Evolutionary conservation across 2,113 vertebrate species (phyloP).

Genomic region (Ctenodactylus gundi): DNA sequence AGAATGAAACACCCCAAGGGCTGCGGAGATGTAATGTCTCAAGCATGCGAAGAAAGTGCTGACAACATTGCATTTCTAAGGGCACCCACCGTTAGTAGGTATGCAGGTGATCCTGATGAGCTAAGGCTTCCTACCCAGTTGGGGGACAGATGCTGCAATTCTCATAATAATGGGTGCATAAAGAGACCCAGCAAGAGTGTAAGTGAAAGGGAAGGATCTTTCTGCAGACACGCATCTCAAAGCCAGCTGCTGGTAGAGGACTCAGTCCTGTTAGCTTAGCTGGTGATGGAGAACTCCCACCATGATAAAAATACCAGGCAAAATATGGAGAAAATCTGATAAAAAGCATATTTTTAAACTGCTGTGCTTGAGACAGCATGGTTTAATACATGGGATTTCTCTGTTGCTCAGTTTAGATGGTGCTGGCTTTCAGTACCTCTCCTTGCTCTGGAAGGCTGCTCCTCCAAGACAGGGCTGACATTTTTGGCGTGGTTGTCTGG

Average conservation of each 20-base stretch:
- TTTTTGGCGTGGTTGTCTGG: conserved; percentile 72
- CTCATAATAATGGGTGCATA: conserved; percentile 50
- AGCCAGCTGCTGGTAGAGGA: conserved; percentile 55
- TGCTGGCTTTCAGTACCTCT: conserved; percentile 47
- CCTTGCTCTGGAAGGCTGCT: conserved; percentile 26
- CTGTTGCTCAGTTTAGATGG: conserved; percentile 44
- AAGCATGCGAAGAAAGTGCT: conserved; percentile 61
- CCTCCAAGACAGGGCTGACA: conserved; percentile 57
- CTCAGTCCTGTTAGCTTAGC: conserved; percentile 69
- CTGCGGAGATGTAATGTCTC: conserved; percentile 57
- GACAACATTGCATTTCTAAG: conserved; percentile 56
- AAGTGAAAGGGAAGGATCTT: conserved; percentile 35
- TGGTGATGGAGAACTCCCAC: conserved; percentile 63
- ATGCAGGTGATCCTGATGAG: conserved; percentile 51
- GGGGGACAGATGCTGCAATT: conserved; percentile 59
- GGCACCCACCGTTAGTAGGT: conserved; percentile 43
- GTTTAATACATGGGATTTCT: conserved; percentile 59
- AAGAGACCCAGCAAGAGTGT: conserved; percentile 51
- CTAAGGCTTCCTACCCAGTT: conserved; percentile 55
- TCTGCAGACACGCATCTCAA: conserved; percentile 40
- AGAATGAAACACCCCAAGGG: conserved; percentile 71
- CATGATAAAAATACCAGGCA: conserved; percentile 71
- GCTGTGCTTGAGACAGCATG: conserved; percentile 59
- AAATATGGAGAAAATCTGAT: conserved; percentile 75
- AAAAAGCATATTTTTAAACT: conserved; percentile 78